Evolutionary conservation across 2,888 invertebrate species (phyloP).

Genomic region (Drosophila koepferae): DNA sequence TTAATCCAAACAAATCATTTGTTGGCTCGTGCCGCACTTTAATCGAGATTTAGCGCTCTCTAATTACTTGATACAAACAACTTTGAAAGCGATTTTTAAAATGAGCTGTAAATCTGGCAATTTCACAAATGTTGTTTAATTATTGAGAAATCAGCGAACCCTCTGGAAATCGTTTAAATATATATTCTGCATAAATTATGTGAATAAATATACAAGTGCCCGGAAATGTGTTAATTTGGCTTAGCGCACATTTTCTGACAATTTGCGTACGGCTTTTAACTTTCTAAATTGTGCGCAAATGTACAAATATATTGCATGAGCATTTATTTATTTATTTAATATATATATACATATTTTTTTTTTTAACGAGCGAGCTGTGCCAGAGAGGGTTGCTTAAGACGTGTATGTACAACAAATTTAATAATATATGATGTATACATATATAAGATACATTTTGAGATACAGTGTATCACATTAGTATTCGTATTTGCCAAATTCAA

Average conservation of each 20-base stretch:
- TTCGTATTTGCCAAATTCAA: no score
- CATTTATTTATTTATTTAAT: neutral
- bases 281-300: conserved; percentile 62
- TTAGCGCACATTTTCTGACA: conserved; percentile 35
- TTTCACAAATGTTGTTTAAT: conserved; percentile 18
- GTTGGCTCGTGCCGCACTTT: conserved; percentile 23
- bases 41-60: conserved; percentile 32
- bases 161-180: conserved; percentile 40
- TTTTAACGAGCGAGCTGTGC: neutral
- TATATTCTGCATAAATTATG: conserved; percentile 58
- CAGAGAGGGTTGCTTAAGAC: neutral
- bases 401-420: neutral
- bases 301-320: neutral
- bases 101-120: conserved; percentile 3
- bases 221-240: conserved; percentile 72
- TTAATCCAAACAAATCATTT: conserved; percentile 47
- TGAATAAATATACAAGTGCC: conserved; percentile 50
- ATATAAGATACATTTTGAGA: no score
- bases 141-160: conserved; percentile 40
- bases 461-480: no score
- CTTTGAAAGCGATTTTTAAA: neutral
- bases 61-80: conserved; percentile 20
- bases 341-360: neutral
- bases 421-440: neutral
- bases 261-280: conserved; percentile 35